Conservation (phyloP, 2,888 invertebrate species). For the Rhagophthalmus giganteus region DNA sequence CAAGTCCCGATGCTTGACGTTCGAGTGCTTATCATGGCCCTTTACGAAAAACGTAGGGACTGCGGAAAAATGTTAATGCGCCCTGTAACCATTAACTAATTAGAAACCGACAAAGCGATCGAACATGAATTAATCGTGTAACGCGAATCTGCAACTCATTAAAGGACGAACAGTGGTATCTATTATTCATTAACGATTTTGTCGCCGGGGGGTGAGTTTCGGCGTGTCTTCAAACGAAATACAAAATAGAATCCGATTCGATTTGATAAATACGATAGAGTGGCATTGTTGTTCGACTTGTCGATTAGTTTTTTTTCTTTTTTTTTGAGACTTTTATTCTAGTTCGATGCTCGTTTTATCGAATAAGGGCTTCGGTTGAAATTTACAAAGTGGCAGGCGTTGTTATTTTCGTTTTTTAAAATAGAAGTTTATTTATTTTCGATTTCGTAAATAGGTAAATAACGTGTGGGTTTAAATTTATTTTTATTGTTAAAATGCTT, state of each 20-base stretch:
- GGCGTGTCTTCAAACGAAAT: constrained; percentile 37
- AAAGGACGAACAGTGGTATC: constrained; percentile 47
- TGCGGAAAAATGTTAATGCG: constrained; percentile 10
- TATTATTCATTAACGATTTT: constrained; percentile 50
- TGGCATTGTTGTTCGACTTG: background rate
- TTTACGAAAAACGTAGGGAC: constrained; percentile 4
- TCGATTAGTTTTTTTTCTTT: background rate
- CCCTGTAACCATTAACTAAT: constrained; percentile 39
- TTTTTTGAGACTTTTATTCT: background rate
- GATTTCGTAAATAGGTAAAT: too few species aligned
- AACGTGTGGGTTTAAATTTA: too few species aligned
- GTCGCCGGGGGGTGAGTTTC: constrained; percentile 44
- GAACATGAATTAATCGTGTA: constrained; percentile 40
- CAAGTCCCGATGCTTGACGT: constrained; percentile 25
- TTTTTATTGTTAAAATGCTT: too few species aligned
- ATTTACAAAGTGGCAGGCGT: too few species aligned
- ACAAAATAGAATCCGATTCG: constrained; percentile 2
- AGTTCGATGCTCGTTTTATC: too few species aligned
- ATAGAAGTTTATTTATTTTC: background rate
- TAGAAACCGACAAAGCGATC: constrained; percentile 42
- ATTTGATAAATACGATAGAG: too few species aligned
- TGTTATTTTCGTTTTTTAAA: background rate
- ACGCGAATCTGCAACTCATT: constrained; percentile 46
- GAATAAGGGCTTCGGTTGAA: too few species aligned
- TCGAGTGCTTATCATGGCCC: constrained; percentile 22